A percentile compares a stretch with the other conserved stretches of the same genome.
phyloP scores from a whole-genome alignment of 30 jellyfish, hydroid and myxozoan species.

The Hydractinia echinata region DNA sequence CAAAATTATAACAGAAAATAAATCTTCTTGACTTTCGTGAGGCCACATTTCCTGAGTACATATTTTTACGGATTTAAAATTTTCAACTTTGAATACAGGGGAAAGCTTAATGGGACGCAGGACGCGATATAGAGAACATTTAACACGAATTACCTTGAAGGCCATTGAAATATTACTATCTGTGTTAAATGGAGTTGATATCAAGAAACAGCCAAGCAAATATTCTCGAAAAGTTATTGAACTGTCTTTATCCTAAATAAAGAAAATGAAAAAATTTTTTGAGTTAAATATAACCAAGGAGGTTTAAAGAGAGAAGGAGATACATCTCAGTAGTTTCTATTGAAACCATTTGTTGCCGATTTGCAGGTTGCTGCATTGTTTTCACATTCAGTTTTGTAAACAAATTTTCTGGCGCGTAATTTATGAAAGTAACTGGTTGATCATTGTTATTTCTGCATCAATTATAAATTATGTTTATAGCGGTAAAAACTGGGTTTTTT shows the following conservation, averaged over 20 bases:
- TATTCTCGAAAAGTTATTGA: slow-evolving; percentile 34
- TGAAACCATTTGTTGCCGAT: not conserved
- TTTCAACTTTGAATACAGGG: too few relatives aligned
- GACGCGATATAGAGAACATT: not conserved
- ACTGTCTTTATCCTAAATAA: slow-evolving; percentile 22
- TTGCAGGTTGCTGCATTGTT: not conserved
- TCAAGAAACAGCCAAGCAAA: slow-evolving; percentile 20
- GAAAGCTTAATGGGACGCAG: not conserved
- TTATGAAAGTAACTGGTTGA: not conserved
- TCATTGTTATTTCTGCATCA: not conserved
- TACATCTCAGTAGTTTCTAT: not conserved
- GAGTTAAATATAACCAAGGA: not conserved
- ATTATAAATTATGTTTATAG: not conserved
- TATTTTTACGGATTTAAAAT: too few relatives aligned
- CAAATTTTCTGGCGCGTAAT: not conserved
- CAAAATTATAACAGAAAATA: too few relatives aligned
- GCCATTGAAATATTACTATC: slow-evolving; percentile 19
- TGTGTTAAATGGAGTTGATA: slow-evolving; percentile 34
- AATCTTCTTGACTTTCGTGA: too few relatives aligned
- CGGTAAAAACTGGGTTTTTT: not conserved
- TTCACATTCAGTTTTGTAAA: not conserved
- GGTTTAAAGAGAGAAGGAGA: not conserved
- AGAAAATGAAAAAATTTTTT: not conserved
- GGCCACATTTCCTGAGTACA: too few relatives aligned
- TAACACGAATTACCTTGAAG: slow-evolving; percentile 4